A percentile compares a stretch with the other conserved stretches of the same genome.
Evolutionary conservation across 2,113 vertebrate species (phyloP).

Genomic region (Catharus minimus): DNA sequence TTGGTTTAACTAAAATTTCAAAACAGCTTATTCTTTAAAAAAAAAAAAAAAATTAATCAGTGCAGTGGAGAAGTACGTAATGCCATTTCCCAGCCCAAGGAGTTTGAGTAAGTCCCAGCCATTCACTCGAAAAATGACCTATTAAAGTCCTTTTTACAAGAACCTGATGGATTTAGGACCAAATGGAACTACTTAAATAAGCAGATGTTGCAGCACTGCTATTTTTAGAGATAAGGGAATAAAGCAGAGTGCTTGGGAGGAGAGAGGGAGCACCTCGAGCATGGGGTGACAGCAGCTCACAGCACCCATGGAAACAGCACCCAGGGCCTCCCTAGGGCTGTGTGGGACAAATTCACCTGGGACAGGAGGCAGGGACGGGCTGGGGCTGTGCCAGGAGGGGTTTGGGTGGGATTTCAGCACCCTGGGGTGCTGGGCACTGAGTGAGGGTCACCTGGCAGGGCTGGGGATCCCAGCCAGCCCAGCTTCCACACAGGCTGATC

Average conservation of each 20-base stretch:
- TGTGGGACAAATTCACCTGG: accelerated
- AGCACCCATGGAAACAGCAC: not conserved
- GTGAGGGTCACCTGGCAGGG: not conserved
- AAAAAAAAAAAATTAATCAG: not conserved
- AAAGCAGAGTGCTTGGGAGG: not conserved
- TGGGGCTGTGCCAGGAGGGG: not conserved
- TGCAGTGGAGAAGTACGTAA: not conserved
- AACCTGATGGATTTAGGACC: constrained; percentile 36
- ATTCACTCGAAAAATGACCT: not conserved
- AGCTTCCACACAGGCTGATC: constrained; percentile 14
- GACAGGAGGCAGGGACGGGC: not conserved
- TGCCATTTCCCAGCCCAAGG: not conserved
- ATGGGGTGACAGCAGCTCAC: accelerated
- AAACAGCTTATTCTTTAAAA: not conserved
- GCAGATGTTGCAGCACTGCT: not conserved
- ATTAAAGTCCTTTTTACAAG: constrained; percentile 23
- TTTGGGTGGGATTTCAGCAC: not conserved
- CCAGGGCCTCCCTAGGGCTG: accelerated
- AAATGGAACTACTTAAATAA: constrained; percentile 29
- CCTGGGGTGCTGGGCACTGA: no score
- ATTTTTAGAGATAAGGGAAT: constrained; percentile 1
- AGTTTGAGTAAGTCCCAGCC: not conserved
- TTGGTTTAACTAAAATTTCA: constrained; percentile 22
- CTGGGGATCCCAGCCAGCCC: constrained; percentile 24
- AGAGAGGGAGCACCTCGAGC: not conserved